Evolutionary conservation across 2,797 vertebrate genomes (phyloP).

Genomic region (Silurus lanzhouensis): DNA sequence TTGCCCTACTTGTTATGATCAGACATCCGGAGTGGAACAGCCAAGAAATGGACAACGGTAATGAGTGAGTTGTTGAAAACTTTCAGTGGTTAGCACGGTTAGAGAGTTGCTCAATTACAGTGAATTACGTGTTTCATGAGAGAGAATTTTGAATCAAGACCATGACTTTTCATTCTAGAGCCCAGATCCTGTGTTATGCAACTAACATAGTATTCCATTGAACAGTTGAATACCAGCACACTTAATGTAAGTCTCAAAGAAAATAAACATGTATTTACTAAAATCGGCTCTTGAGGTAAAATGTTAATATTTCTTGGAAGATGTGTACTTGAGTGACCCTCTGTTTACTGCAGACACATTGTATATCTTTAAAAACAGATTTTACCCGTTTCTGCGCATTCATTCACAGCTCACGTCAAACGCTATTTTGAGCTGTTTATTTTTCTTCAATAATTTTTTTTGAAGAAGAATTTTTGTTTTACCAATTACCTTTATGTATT

Average conservation of each 20-base stretch:
- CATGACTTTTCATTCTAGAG: slow-evolving; percentile 2
- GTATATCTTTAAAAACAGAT: too few relatives aligned
- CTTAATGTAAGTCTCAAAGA: not conserved
- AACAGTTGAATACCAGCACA: not conserved
- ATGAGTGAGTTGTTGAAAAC: slow-evolving; percentile 5
- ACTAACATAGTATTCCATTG: not conserved
- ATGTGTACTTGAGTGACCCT: not conserved
- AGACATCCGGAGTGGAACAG: not conserved
- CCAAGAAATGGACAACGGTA: not conserved
- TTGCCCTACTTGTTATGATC: slow-evolving; percentile 7
- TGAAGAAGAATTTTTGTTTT: too few relatives aligned
- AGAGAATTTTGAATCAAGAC: slow-evolving; percentile 8
- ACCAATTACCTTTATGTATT: too few relatives aligned
- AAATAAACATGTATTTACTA: not conserved
- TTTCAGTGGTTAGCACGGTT: slow-evolving; percentile 43
- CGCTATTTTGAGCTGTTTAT: too few relatives aligned
- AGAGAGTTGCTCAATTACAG: slow-evolving; percentile 33
- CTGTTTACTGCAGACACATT: not conserved
- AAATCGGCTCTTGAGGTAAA: not conserved
- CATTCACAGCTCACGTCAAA: too few relatives aligned
- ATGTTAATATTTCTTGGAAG: not conserved
- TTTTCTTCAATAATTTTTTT: too few relatives aligned
- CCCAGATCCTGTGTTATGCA: not conserved
- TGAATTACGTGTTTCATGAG: slow-evolving; percentile 27
- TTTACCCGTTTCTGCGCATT: too few relatives aligned